Percentiles rank a stretch among this genome's conserved stretches.
These are phyloP conservation scores for Notodonta dromedarius DNA, from an alignment of 2,888 invertebrate genomes.

Conservation along the genomic window DNA sequence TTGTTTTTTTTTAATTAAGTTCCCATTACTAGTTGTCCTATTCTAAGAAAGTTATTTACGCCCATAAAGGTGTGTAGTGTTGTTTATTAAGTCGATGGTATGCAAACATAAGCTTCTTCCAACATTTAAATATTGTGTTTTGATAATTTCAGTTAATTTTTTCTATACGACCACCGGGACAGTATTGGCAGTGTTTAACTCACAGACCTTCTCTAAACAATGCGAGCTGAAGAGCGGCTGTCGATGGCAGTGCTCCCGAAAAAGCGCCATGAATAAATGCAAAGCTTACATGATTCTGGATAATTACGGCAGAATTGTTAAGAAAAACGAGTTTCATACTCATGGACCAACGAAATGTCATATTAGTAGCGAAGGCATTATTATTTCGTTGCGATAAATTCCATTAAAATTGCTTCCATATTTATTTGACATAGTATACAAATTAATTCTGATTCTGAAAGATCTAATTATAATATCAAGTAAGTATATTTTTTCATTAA, in stretches of 20 bases:
- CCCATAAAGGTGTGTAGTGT: too few species aligned
- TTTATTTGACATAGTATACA: too few species aligned
- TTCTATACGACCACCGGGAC: constrained; percentile 8
- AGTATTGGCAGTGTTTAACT: constrained; percentile 6
- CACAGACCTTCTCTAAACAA: constrained; percentile 8
- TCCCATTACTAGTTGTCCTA: too few species aligned
- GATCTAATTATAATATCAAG: too few species aligned
- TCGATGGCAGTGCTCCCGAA: constrained; percentile 11
- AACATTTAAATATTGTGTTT: too few species aligned
- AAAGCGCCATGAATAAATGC: constrained; percentile 8
- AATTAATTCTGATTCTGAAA: too few species aligned
- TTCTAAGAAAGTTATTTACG: too few species aligned
- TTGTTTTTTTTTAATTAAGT: too few species aligned
- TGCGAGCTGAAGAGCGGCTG: constrained; percentile 1
- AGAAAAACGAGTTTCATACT: constrained; percentile 5
- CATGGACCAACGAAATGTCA: constrained; percentile 7
- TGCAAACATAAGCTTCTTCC: too few species aligned
- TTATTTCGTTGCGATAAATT: constrained; percentile 1
- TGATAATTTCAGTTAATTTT: constrained; percentile 12
- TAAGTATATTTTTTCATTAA: too few species aligned
- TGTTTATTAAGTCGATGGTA: too few species aligned
- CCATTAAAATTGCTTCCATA: too few species aligned
- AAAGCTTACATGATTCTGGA: constrained; percentile 10
- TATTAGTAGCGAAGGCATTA: neutral
- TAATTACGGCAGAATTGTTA: neutral